These are phyloP conservation scores for Coptotermes formosanus DNA, from an alignment of 1,140 invertebrate species.

Conservation along the genomic window DNA sequence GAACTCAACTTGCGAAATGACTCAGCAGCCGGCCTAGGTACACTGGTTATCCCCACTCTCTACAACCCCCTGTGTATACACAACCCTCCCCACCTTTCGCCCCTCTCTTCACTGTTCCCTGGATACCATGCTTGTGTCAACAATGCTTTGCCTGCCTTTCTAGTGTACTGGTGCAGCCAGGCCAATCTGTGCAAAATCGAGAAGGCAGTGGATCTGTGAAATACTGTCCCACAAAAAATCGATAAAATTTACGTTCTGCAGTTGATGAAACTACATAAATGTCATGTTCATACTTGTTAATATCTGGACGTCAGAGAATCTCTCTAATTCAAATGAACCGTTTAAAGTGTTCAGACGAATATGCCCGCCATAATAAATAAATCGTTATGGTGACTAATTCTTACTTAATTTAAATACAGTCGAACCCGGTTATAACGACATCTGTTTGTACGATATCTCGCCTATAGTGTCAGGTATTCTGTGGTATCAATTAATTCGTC, in stretches of 20 bases:
- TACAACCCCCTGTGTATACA: not conserved
- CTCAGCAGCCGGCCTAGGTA: not conserved
- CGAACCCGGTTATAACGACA: too few relatives aligned
- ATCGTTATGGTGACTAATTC: not conserved
- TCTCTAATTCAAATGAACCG: not conserved
- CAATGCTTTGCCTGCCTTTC: conserved; percentile 14
- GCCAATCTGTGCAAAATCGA: conserved; percentile 10
- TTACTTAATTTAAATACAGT: not conserved
- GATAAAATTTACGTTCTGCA: not conserved
- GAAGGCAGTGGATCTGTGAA: not conserved
- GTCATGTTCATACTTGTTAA: not conserved
- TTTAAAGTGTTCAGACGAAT: not conserved
- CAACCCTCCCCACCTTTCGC: not conserved
- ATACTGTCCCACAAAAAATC: not conserved
- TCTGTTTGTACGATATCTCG: too few relatives aligned
- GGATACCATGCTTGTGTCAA: conserved; percentile 14
- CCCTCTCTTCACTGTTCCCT: not conserved
- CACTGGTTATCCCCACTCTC: not conserved
- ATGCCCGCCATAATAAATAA: not conserved
- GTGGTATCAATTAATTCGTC: too few relatives aligned
- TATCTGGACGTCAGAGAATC: not conserved
- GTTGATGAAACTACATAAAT: not conserved
- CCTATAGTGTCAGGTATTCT: too few relatives aligned
- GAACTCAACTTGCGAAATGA: conserved; percentile 10
- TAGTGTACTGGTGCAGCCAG: not conserved